Conservation (phyloP, 1,140 invertebrate genomes). For the Drosophila pseudoananassae region DNA sequence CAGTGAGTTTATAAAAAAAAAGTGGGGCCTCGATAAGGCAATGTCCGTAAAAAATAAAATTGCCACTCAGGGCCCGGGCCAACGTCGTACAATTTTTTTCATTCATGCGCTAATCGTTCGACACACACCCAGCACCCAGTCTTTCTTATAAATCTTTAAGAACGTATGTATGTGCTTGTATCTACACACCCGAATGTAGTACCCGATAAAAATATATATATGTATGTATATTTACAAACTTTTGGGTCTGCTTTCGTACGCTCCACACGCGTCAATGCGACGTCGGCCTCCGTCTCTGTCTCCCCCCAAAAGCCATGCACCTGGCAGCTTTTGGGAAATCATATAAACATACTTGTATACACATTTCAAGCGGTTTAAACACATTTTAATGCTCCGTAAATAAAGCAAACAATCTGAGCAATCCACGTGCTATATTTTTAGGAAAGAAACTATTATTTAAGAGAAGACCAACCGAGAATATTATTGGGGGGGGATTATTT, state of each 20-base stretch:
- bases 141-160: conserved; percentile 36
- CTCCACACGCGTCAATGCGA: conserved; percentile 63
- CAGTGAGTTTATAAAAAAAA: conserved; percentile 50
- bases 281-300: conserved; percentile 10
- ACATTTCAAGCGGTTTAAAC: conserved; percentile 53
- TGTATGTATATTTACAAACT: conserved; percentile 51
- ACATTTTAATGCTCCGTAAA: conserved; percentile 79
- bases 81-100: conserved; percentile 72
- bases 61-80: conserved; percentile 30
- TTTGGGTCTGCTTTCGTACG: conserved; percentile 34
- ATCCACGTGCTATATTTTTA: conserved; percentile 53
- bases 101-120: conserved; percentile 76
- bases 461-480: conserved; percentile 16
- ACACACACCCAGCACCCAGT: conserved; percentile 22
- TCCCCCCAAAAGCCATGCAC: too few relatives aligned
- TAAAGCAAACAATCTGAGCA: conserved; percentile 57
- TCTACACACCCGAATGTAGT: conserved; percentile 41
- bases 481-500: conserved; percentile 39
- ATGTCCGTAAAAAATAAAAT: conserved; percentile 9
- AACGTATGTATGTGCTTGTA: conserved; percentile 10
- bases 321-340: conserved; percentile 19
- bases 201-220: conserved; percentile 51
- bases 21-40: conserved; percentile 47
- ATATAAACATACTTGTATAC: conserved; percentile 34
- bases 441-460: conserved; percentile 35